These are phyloP conservation scores for Proterorhinus semilunaris DNA, from an alignment of 2,113 vertebrate genomes.

Conservation along the genomic window DNA sequence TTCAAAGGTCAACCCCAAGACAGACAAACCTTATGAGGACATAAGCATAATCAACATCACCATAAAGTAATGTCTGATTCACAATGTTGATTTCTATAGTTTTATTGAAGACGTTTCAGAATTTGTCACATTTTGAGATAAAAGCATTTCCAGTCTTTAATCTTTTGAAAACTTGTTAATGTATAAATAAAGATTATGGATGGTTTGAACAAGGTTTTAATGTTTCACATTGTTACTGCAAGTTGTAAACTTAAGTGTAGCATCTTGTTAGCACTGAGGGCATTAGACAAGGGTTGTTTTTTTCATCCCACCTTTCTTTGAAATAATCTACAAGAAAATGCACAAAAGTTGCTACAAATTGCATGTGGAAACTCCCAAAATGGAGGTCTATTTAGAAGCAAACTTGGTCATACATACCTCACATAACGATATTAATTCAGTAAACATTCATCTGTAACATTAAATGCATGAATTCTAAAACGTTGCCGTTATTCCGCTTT, in stretches of 20 bases:
- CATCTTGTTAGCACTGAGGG: conserved; percentile 12
- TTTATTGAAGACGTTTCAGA: conserved; percentile 16
- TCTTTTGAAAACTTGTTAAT: conserved; percentile 16
- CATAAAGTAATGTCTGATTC: conserved; percentile 79
- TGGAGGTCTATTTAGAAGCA: conserved; percentile 36
- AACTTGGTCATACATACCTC: not conserved
- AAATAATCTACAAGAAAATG: conserved; percentile 27
- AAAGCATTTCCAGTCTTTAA: too few species aligned
- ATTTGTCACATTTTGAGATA: conserved; percentile 19
- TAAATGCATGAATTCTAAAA: conserved; percentile 43
- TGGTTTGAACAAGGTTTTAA: conserved; percentile 43
- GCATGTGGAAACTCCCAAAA: conserved; percentile 43
- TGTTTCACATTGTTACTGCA: conserved; percentile 52
- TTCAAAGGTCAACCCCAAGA: conserved; percentile 96
- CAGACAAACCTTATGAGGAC: conserved; percentile 97
- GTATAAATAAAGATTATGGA: conserved; percentile 54
- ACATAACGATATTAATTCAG: conserved; percentile 53
- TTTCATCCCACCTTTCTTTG: conserved; percentile 6
- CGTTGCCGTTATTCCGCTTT: conserved; percentile 27
- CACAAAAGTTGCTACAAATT: conserved; percentile 30
- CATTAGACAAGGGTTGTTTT: conserved; percentile 11
- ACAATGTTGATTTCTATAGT: conserved; percentile 23
- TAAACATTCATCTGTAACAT: conserved; percentile 62
- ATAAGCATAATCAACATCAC: conserved; percentile 99
- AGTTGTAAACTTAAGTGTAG: conserved; percentile 18